Percentiles rank a stretch among this genome's conserved stretches.
phyloP scores from a whole-genome alignment of 1,140 invertebrate species.

The Danaus plexippus region DNA sequence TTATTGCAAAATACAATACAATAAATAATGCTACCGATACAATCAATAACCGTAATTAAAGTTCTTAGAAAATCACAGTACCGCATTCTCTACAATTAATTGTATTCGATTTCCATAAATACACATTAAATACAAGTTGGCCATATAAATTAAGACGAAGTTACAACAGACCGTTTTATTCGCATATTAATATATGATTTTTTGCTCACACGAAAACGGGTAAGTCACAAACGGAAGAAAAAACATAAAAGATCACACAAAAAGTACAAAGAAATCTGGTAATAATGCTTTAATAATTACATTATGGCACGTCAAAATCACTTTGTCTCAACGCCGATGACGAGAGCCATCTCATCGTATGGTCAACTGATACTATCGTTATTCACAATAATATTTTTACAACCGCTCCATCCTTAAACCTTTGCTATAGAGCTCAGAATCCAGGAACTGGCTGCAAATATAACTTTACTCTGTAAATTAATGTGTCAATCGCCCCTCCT shows the following conservation, averaged over 20 bases:
- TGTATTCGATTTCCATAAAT: too few relatives aligned
- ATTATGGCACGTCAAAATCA: conserved; percentile 55
- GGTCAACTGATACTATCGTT: conserved; percentile 46
- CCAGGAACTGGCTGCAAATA: not conserved
- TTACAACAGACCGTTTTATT: too few relatives aligned
- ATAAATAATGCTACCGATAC: too few relatives aligned
- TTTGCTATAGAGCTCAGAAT: conserved; percentile 14
- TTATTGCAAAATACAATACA: too few relatives aligned
- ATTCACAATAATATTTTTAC: conserved; percentile 25
- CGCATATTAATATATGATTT: too few relatives aligned
- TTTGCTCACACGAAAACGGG: too few relatives aligned
- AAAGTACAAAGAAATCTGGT: conserved; percentile 22
- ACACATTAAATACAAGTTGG: too few relatives aligned
- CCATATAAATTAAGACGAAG: too few relatives aligned
- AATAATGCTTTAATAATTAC: conserved; percentile 62
- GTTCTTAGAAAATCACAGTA: too few relatives aligned
- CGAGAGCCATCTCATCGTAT: conserved; percentile 37
- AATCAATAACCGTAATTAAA: too few relatives aligned
- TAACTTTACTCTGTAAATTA: conserved; percentile 39
- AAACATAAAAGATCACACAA: not conserved
- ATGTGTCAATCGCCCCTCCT: conserved; percentile 61
- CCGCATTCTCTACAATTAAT: too few relatives aligned
- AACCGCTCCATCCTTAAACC: conserved; percentile 3
- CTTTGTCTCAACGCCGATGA: conserved; percentile 54
- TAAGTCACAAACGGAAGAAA: too few relatives aligned